Evolutionary conservation across 2,888 invertebrate genomes (phyloP), one percentile per base, ranked within the genome.

Genomic region (Amphimallon solstitiale): DNA sequence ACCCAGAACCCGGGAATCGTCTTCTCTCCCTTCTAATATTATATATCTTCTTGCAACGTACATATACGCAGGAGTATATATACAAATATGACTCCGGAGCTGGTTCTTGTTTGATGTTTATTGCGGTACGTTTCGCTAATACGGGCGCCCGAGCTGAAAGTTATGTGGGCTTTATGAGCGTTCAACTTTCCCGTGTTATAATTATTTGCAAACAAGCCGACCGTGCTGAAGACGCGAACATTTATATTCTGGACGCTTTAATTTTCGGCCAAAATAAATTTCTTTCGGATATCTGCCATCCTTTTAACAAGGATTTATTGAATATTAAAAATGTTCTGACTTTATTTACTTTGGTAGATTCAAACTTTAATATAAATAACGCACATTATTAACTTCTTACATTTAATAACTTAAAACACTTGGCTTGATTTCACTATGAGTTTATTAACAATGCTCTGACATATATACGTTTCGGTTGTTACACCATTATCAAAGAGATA

Each of bases 1-100:
- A 76, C 71, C 76, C 69, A 52, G 66, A 49, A 45, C 60, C 66
- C 21, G 51, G 19, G 45, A 43, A 59, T 59, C 56, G 43, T 59
- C 56, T 43, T 59, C 56, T 38, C 56, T 59, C 37, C 51, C 45
- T 21, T 14, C 43, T 59, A 43, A 59, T 59, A 59, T 59, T 59
- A 59, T 59, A 59, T 59, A 59, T 59, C 43, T 43, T 19, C 10
- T 14, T 29, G 29, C n/a, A n/a, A 46, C 17, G 38, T 59, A 45
- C 23, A 43, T 38, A 21, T 6, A 40, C 23, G 14, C 43, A 45
- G 3, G 12, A 14, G 19, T 45, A 45, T 45, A 45, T 19, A 45
- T 45, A 45, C 19, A 43, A 43, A 59, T 43, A 43, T 45, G 43
- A 45, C 56, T 59, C 43, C 35, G 37, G 35, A n/a, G 48, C 19